Conservation (phyloP, 2,113 vertebrate species). For the Phyllostomus hastatus region DNA sequence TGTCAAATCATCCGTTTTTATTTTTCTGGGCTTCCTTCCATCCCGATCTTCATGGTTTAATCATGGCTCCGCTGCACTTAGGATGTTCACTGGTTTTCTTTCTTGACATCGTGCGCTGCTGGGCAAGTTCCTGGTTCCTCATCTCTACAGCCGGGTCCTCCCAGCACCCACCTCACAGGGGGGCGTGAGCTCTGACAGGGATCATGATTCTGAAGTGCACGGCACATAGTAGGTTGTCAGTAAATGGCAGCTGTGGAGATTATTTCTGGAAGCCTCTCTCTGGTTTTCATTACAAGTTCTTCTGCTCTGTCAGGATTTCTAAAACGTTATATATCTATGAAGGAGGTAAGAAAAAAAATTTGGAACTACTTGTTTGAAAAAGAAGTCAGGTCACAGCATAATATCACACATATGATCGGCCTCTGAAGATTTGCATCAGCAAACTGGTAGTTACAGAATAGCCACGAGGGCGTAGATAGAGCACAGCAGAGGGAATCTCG, state of each 20-base stretch:
- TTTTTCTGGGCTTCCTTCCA: not conserved
- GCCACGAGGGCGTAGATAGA: no score
- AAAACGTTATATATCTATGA: not conserved
- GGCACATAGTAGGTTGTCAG: not conserved
- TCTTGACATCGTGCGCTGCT: not conserved
- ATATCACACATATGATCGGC: not conserved
- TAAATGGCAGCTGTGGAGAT: not conserved
- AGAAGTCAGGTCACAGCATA: not conserved
- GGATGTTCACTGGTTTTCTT: not conserved
- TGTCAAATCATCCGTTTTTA: not conserved
- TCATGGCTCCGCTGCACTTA: not conserved
- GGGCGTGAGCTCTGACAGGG: not conserved
- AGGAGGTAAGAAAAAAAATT: not conserved
- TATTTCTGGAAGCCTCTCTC: not conserved
- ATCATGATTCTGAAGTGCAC: not conserved
- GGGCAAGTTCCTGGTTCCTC: not conserved
- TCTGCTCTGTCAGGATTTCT: not conserved
- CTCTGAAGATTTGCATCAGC: not conserved
- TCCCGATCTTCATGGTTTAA: not conserved
- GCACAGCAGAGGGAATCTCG: no score
- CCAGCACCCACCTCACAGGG: no score
- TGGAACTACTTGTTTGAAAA: not conserved
- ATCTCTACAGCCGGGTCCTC: not conserved
- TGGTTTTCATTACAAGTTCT: not conserved
- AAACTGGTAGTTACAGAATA: not conserved